phyloP scores from a whole-genome alignment of 2,797 vertebrate genomes.

The Argya squamiceps region DNA sequence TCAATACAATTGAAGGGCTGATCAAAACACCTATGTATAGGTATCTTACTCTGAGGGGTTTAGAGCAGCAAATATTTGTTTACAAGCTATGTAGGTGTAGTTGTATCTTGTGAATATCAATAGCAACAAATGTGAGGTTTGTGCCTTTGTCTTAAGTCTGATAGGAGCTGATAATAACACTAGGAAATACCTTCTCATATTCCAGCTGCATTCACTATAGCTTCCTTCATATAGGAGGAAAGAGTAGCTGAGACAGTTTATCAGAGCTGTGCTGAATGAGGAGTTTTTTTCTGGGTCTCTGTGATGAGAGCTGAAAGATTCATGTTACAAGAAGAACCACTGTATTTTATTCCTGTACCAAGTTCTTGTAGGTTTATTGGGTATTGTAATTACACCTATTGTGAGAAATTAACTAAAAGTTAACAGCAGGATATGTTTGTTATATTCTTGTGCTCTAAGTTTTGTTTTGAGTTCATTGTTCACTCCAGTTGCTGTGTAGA shows the following conservation, averaged over 20 bases:
- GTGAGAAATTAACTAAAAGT: not conserved
- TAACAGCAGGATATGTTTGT: not conserved
- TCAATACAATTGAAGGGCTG: not conserved
- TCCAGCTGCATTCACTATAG: not conserved
- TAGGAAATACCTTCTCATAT: not conserved
- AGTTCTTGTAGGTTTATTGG: not conserved
- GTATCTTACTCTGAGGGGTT: not conserved
- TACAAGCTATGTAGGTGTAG: not conserved
- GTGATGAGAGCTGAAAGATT: not conserved
- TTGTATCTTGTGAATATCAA: not conserved
- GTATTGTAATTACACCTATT: not conserved
- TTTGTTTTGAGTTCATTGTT: not conserved
- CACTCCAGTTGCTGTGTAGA: not conserved
- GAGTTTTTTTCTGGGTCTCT: not conserved
- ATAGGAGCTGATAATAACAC: not conserved
- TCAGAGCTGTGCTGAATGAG: not conserved
- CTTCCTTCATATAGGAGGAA: not conserved
- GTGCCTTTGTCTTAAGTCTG: not conserved
- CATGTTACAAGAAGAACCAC: not conserved
- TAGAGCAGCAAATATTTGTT: not conserved
- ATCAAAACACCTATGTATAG: not conserved
- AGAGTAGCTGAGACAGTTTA: not conserved
- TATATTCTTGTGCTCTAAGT: not conserved
- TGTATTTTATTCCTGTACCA: not conserved
- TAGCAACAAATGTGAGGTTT: not conserved